Base-by-base conservation (phyloP, 2,888 invertebrate species). In the Pyrrhosoma nymphula region DNA sequence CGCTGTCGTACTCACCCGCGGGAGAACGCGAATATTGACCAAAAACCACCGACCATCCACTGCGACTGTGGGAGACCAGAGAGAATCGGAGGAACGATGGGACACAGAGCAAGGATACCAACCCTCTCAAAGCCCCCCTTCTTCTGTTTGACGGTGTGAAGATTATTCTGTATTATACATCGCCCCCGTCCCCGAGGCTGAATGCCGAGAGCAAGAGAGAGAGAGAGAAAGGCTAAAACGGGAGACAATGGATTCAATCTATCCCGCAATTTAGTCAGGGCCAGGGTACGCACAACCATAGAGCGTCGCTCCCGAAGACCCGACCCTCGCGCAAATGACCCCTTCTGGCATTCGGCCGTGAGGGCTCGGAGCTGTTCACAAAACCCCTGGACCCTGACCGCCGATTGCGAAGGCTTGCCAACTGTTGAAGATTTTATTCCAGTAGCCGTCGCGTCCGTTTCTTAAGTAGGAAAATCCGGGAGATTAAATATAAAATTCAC, bases 191-290 rank as follows among this genome's bases (percentile, higher is more conserved):
- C 69, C 23, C 6, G 0, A 69, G 26, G 69, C n/a, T n/a, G 69
- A 69, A 69, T 69, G 26, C 69, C n/a, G 23, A 69, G 12, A 69
- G 26, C 69, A 23, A 23, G n/a, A n/a, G n/a, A n/a, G n/a, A n/a
- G n/a, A n/a, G n/a, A n/a, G n/a, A n/a, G n/a, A n/a, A n/a, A n/a
- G 18, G 18, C 10, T 60, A 1, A 10, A n/a, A n/a, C 69, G 23
- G 69, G 69, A 69, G 69, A 69, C 69, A 69, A 69, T 69, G n/a
- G 69, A 69, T 69, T 69, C 69, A 69, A 69, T 69, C 26, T 69
- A 26, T 47, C 69, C 69, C 26, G 69, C n/a, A 69, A 69, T n/a
- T 69, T n/a, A 23, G 69, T 69, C 69, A 26, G 26, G 26, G 26
- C 69, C 23, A 23, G 47, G 47, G 47, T 8, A 47, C 8, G 47